Evolutionary conservation across 2,113 vertebrate genomes (phyloP), one percentile per base, ranked within the genome.

Genomic region (Pteruthius melanotis): DNA sequence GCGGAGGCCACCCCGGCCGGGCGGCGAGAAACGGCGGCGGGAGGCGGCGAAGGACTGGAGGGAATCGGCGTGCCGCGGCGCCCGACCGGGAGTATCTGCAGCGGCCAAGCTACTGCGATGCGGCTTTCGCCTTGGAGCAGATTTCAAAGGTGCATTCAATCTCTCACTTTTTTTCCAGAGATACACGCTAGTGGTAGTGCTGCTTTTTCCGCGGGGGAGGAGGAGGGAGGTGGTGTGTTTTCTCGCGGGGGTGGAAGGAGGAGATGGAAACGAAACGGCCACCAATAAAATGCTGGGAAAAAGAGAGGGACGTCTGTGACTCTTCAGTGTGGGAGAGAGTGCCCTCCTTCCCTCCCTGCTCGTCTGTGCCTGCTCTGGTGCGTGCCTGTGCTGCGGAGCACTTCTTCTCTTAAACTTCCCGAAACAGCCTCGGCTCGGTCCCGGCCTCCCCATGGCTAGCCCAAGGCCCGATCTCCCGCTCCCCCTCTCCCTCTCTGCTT

Each of bases 51-150:
- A 98, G 99, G 87, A 96, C 87, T 54, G 94, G 90, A 83, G 97
- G 94, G 97, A 98, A 95, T 91, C 97, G 97, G 97, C 98, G 98
- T 93, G 96, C 97, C 94, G 97, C 98, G 95, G 97, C 76, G 83
- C 97, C 94, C 44, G 99, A 99, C 98, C 98, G 97, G 98, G 99
- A 99, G 97, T 99, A 99, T 98, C 98, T 99, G 97, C 98, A 99
- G 98, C 99, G 99, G 94, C 99, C 99, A 95, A 99, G 99, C 96
- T 99, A 99, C 98, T 99, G 99, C 97, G 99, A 99, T 97, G 42
- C 99, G 82, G 98, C 98, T 80, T 99, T 99, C 97, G 99, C 99
- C 95, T 97, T 99, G 98, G 98, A 99, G 96, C 99, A 99, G 96
- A 99, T 99, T 94, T 98, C n/a, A 70, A 98, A 99, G 99, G 99